Base-by-base conservation (phyloP, 2,113 vertebrate species). In the Microtus pennsylvanicus region DNA sequence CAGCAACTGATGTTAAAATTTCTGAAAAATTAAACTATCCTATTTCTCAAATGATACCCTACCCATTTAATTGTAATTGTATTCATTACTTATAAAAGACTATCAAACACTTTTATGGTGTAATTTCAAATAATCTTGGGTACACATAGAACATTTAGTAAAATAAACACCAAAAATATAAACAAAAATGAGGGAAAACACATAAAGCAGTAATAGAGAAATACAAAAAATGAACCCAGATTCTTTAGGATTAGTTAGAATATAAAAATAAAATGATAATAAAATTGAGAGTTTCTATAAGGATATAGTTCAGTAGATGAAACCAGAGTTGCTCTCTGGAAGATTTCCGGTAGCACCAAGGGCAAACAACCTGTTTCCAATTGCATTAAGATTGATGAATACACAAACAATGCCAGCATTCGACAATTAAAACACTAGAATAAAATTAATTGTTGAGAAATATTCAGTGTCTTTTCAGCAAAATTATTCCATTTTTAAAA, bases 11-110 rank as follows among this genome's bases (percentile, higher is more conserved):
- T 88, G 42, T 77, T 90, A 95, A 91, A 95, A 81, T 94, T 89
- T 94, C 75, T 94, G 87, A 92, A 92, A 96, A 85, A 90, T 85
- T 75, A 76, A 94, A 88, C 22, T 69, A 92, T 80, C 52, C 1
- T 65, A 47, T 83, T 94, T 35, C 77, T 92, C 61, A 83, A 92
- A 74, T 30, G 8, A 74, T 93, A 82, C 14, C n/a, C 77, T 28
- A 96, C 61, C 82, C 81, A 61, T 52, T 87, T 94, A 67, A n/a
- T 93, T 96, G 6, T 88, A 88, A 65, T 88, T 92, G 5, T n/a
- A 65, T 74, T 93, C 91, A 67, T 42, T 7, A 89, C 6, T 78
- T 74, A 26, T 63, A 76, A 86, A 95, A 95, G 61, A 76, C 24
- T 75, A 90, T 90, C 13, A 65, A 88, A 17, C 55, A 16, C 11